Base-by-base conservation (phyloP, 2,113 vertebrate genomes). In the Corythoichthys haematopterus region DNA sequence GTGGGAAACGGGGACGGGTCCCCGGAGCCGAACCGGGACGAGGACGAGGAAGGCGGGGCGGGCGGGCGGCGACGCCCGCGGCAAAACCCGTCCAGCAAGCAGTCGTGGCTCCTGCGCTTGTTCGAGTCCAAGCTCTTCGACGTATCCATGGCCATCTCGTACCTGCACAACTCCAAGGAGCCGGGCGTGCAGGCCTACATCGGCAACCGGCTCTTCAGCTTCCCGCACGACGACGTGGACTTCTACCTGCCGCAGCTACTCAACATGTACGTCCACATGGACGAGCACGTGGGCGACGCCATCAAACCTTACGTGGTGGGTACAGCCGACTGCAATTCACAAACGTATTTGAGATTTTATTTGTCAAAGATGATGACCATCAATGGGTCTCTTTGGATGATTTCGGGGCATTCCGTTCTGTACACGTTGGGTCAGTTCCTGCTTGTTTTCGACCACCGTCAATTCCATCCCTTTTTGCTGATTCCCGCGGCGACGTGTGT, bases 191-290 rank as follows among this genome's bases (percentile, higher is more conserved):
- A 98, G 88, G 96, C 96, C 2, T 98, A 98, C 89, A 98, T 98
- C 0, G 96, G 96, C 2, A 98, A 98, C 79, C 85, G 96, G 0
- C 90, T 98, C 3, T 98, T 98, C 90, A 97, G 91, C 85, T 98
- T 98, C 77, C 85, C 92, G 0, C 68, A 96, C 3, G 95, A 96
- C 4, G 94, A 98, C 0, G 96, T 98, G 83, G 96, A 95, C 78
- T 98, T 98, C 81, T 98, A 94, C 82, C 91, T 98, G 67, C 96
- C 96, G 0, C 96, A 98, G 92, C 89, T 98, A 51, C 95, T 98
- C 46, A 98, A 96, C 79, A 98, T 98, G 96, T 98, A 98, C 91
- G 94, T 98, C 57, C 95, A 98, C 90, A 97, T 98, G 95, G 95
- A 98, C 12, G 95, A 97, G 88, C 95, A 97, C 0, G 95, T 98